These are phyloP conservation scores for Platysteira castanea DNA, from an alignment of 2,113 vertebrate genomes.

Conservation along the genomic window DNA sequence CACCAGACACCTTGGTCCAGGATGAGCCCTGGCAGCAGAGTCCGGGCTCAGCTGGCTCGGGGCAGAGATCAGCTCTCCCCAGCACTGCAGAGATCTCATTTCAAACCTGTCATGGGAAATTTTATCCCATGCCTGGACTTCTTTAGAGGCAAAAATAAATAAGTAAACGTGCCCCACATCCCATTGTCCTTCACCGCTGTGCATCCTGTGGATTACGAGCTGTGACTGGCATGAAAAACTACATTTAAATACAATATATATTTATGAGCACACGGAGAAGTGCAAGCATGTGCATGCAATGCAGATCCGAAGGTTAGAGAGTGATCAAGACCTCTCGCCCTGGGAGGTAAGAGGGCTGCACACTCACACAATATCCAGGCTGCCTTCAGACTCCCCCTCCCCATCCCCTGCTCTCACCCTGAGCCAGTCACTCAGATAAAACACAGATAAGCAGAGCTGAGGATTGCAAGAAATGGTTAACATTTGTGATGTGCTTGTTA, in stretches of 20 bases:
- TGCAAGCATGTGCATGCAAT: not conserved
- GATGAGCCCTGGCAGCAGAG: not conserved
- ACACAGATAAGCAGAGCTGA: not conserved
- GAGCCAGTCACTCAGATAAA: not conserved
- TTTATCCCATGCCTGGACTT: not conserved
- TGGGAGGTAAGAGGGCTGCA: rapidly evolving
- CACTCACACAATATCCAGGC: not conserved
- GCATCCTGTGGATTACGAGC: not conserved
- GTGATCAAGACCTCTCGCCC: not conserved
- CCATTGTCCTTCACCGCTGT: not conserved
- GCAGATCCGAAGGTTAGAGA: not conserved
- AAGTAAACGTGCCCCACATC: not conserved
- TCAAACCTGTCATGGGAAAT: constrained; percentile 37
- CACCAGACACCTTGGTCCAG: not conserved
- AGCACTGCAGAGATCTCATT: constrained; percentile 17
- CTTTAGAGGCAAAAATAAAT: constrained; percentile 18
- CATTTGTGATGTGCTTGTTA: not conserved
- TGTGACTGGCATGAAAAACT: not conserved
- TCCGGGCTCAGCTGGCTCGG: not conserved
- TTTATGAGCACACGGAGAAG: not conserved
- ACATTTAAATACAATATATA: not conserved
- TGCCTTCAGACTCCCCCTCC: not conserved
- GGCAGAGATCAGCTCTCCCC: not conserved
- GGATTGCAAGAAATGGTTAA: not conserved
- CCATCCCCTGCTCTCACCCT: not conserved